Conservation (phyloP, 2,888 invertebrate species). For the Tromatobia lineatoria region DNA sequence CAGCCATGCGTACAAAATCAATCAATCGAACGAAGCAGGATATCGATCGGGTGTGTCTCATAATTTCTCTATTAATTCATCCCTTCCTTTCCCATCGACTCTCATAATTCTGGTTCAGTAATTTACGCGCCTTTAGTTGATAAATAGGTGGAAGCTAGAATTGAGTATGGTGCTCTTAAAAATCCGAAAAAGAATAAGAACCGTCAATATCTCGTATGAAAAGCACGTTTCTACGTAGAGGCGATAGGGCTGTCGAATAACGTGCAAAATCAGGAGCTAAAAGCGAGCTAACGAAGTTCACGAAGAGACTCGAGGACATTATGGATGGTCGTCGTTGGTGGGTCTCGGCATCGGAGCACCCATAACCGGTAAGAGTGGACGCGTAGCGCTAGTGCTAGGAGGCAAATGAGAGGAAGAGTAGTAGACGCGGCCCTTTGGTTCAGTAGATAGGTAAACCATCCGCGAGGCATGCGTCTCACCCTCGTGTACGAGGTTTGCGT, state of each 20-base stretch:
- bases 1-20: too few species aligned
- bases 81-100: too few species aligned
- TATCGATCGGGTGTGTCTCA: too few species aligned
- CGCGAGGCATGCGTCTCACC: constrained; percentile 3
- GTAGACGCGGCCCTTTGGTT: constrained; percentile 49
- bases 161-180: too few species aligned
- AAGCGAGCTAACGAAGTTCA: constrained; percentile 81
- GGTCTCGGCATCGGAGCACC: background rate
- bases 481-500: constrained; percentile 47
- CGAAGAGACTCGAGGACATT: constrained; percentile 82
- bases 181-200: too few species aligned
- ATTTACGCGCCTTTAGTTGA: too few species aligned
- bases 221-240: background rate
- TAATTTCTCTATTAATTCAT: too few species aligned
- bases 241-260: constrained; percentile 16
- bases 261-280: constrained; percentile 60
- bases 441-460: constrained; percentile 50
- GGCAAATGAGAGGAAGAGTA: constrained; percentile 30
- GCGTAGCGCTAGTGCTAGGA: constrained; percentile 13
- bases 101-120: too few species aligned
- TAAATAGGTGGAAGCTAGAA: too few species aligned
- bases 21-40: too few species aligned
- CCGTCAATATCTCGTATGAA: background rate
- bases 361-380: constrained; percentile 28
- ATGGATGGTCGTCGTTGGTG: constrained; percentile 54